phyloP scores from a whole-genome alignment of 2,888 invertebrate species.

The Drosophila bunnanda region DNA sequence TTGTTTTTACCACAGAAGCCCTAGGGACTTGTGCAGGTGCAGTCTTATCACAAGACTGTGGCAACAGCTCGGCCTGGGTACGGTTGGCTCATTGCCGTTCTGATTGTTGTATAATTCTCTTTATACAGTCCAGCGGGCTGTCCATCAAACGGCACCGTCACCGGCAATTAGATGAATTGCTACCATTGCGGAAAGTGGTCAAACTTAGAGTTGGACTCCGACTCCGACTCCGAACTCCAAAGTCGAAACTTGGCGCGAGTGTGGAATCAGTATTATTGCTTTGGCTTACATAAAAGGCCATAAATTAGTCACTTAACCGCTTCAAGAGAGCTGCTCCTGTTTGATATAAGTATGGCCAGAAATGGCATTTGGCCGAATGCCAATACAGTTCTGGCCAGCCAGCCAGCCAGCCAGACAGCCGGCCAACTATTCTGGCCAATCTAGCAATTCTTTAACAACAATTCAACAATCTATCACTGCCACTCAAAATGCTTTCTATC shows the following conservation, averaged over 20 bases:
- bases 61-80: background rate
- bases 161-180: conserved; percentile 52
- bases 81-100: conserved; percentile 39
- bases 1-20: conserved; percentile 9
- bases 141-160: conserved; percentile 56
- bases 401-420: background rate
- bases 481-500: conserved; percentile 64
- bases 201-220: conserved; percentile 16
- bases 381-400: conserved; percentile 36
- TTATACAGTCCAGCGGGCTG: conserved; percentile 32
- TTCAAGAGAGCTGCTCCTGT: conserved; percentile 58
- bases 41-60: conserved; percentile 17
- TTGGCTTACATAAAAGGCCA: conserved; percentile 75
- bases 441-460: conserved; percentile 54
- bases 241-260: conserved; percentile 57
- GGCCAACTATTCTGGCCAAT: conserved; percentile 43
- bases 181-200: conserved; percentile 49
- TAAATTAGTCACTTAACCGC: conserved; percentile 78
- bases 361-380: conserved; percentile 67
- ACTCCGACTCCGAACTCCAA: conserved; percentile 24
- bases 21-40: conserved; percentile 20
- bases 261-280: conserved; percentile 55
- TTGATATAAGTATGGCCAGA: conserved; percentile 70
- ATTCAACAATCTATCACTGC: conserved; percentile 74
- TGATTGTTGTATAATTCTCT: conserved; percentile 38